phyloP scores from a whole-genome alignment of 2,797 vertebrate species.

The Protosalanx chinensis region DNA sequence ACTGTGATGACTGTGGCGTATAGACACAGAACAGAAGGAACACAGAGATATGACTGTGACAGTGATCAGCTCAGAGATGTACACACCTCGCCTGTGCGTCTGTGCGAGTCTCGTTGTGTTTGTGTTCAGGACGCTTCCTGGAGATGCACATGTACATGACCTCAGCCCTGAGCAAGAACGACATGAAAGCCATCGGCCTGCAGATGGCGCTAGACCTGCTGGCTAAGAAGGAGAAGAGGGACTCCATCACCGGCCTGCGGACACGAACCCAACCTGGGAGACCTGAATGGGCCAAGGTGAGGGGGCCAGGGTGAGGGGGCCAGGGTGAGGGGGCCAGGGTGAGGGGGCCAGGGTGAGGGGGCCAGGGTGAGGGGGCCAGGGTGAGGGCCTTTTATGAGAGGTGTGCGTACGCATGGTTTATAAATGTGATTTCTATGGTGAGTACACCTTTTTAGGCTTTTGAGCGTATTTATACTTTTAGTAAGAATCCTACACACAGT shows the following conservation, averaged over 20 bases:
- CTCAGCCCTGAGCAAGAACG: slow-evolving; percentile 81
- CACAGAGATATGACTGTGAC: background rate
- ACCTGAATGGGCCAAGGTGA: slow-evolving; percentile 82
- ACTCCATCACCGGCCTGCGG: slow-evolving; percentile 82
- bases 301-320: background rate
- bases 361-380: too few species aligned
- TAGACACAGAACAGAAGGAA: accelerated
- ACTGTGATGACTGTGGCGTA: background rate
- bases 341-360: too few species aligned
- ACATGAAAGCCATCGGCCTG: slow-evolving; percentile 87
- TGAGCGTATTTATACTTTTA: too few species aligned
- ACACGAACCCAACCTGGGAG: slow-evolving; percentile 82
- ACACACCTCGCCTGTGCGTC: background rate
- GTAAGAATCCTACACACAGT: too few species aligned
- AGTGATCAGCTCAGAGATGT: background rate
- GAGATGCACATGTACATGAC: slow-evolving; percentile 94
- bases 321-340: too few species aligned
- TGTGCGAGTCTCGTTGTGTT: background rate
- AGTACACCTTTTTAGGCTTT: too few species aligned
- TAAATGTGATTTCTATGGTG: too few species aligned
- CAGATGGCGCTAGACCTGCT: slow-evolving; percentile 89
- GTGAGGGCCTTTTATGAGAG: too few species aligned
- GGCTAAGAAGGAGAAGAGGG: slow-evolving; percentile 82
- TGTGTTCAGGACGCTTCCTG: slow-evolving; percentile 75
- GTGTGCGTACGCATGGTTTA: too few species aligned